Evolutionary conservation across 1,140 invertebrate genomes (phyloP).

Genomic region (Lanistes nyassanus): DNA sequence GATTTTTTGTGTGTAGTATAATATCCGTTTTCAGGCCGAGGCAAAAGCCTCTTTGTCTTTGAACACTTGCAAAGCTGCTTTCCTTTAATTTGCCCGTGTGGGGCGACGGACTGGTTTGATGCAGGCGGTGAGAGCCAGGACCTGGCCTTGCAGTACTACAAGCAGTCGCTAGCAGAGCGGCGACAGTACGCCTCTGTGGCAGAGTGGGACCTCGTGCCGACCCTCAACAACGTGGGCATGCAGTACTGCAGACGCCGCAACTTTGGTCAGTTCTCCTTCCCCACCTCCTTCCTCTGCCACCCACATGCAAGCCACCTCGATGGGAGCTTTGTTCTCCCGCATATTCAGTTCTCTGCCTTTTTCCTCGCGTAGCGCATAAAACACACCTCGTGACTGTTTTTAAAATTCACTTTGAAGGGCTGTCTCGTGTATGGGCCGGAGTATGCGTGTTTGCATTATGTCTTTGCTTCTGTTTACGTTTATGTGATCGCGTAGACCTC

Average conservation of each 20-base stretch:
- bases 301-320: not conserved
- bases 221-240: conserved; percentile 27
- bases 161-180: conserved; percentile 22
- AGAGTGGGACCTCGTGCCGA: conserved; percentile 21
- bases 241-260: conserved; percentile 24
- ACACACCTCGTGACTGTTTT: not conserved
- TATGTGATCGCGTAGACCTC: conserved; percentile 5
- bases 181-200: conserved; percentile 26
- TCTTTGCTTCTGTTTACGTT: not conserved
- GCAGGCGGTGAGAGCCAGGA: conserved; percentile 25
- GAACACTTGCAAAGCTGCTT: no score
- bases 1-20: no score
- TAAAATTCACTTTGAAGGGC: not conserved
- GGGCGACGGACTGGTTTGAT: no score
- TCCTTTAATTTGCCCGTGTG: no score
- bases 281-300: not conserved
- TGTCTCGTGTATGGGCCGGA: not conserved
- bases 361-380: not conserved
- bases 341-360: not conserved
- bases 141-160: conserved; percentile 26
- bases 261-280: conserved; percentile 3
- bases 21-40: no score
- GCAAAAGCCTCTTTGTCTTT: no score
- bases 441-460: conserved; percentile 12
- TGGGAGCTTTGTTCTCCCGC: not conserved